Evolutionary conservation across 64 coral and sea anemone species (phyloP), one percentile per base, ranked within the genome.

Genomic region (Montipora capricornis): DNA sequence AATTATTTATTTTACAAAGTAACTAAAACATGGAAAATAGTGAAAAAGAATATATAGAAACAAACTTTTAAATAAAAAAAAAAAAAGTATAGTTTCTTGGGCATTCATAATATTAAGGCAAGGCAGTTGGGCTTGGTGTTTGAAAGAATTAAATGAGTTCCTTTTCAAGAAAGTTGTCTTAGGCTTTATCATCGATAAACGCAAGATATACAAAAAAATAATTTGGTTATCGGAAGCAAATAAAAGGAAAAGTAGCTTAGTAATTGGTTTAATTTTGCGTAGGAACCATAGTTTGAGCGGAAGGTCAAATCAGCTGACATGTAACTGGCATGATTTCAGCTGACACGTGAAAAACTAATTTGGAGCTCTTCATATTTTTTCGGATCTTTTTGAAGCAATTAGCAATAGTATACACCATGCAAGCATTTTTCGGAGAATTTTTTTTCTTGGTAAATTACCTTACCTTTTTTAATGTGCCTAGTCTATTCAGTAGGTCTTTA

Each of bases 201-300:
- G 14, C 61, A 15, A 64, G 11, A 15, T 64, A 60, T 20, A 19
- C 37, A 68, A 20, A 10, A 37, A 46, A 71, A 50, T 86, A 86
- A 86, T 73, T 86, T 62, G 66, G 19, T 45, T 86, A 86, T 71
- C 64, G 82, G 82, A 86, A 71, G 66, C 48, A 71, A 73, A 49
- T 1, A 86, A 51, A 11, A 12, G 16, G 14, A 49, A 86, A 37
- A 86, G 44, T 47, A 51, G 37, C 44, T 48, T 49, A 45, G 82
- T 71, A 86, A 86, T 86, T 86, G 82, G 82, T 50, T 86, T 73
- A 44, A 13, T 68, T 86, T 86, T 60, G 71, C 66, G 68, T 78
- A 24, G 67, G 68, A 86, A 49, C 49, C 6, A 49, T 50, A 8
- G 8, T 22, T 71, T 48, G 61, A 73, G 20, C 82, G 82, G 82